These are phyloP conservation scores for Celastrina argiolus DNA, from an alignment of 2,888 invertebrate genomes.

Conservation along the genomic window DNA sequence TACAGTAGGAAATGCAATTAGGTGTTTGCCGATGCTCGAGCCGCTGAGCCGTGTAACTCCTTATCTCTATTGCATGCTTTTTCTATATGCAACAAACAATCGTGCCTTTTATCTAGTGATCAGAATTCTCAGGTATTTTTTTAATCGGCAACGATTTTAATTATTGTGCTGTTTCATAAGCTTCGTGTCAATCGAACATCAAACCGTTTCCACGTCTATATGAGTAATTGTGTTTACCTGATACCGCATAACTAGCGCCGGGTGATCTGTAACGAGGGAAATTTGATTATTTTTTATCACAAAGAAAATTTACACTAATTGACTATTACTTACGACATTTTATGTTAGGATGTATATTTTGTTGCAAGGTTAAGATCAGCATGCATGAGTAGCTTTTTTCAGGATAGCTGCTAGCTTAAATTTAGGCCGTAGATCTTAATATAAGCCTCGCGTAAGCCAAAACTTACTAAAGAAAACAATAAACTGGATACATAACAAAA, in stretches of 20 bases:
- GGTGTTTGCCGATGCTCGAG: conserved; percentile 57
- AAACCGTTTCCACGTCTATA: conserved; percentile 31
- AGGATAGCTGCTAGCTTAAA: no score
- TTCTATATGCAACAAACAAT: conserved; percentile 77
- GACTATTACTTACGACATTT: neutral
- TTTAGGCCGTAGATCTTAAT: no score
- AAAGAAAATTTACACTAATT: neutral
- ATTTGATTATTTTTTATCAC: neutral
- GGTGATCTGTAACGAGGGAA: conserved; percentile 8
- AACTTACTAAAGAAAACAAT: no score
- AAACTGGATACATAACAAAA: neutral
- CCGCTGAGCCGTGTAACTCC: conserved; percentile 71
- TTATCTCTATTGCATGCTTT: conserved; percentile 77
- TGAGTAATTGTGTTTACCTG: conserved; percentile 4
- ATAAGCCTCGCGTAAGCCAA: no score
- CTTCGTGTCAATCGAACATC: conserved; percentile 66
- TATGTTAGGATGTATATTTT: neutral
- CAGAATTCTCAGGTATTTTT: conserved; percentile 74
- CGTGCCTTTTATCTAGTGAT: conserved; percentile 67
- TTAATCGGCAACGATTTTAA: conserved; percentile 65
- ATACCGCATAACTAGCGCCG: conserved; percentile 1
- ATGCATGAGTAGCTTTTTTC: no score
- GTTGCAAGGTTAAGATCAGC: no score
- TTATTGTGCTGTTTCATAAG: conserved; percentile 70
- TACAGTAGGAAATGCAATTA: conserved; percentile 75